Percentiles rank a stretch among this genome's conserved stretches.
phyloP scores from a whole-genome alignment of 2,113 vertebrate genomes.

The Rynchops niger region DNA sequence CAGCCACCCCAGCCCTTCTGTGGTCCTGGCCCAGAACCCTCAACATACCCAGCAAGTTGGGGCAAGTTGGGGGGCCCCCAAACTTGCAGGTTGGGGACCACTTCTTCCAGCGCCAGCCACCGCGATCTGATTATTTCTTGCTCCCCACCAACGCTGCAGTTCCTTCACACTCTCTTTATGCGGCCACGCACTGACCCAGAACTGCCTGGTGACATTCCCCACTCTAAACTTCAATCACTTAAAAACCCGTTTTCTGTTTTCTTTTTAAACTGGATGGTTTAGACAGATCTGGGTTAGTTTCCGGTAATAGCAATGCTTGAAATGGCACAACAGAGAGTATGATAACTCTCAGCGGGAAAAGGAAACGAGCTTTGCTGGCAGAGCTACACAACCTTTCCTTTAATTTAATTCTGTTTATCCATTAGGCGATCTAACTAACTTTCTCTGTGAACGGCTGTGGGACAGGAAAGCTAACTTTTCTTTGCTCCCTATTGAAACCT shows the following conservation, averaged over 20 bases:
- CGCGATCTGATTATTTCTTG: background rate
- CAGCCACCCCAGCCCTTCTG: fast-evolving
- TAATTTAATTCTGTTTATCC: constrained; percentile 9
- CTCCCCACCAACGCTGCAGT: background rate
- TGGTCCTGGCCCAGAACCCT: background rate
- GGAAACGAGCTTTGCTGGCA: background rate
- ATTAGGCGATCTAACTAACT: background rate
- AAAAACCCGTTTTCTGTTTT: background rate
- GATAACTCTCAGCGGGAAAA: background rate
- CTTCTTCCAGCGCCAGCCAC: background rate
- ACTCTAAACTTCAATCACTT: background rate
- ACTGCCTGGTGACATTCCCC: background rate
- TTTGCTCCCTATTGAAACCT: background rate
- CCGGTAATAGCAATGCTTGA: background rate
- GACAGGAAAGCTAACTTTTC: background rate
- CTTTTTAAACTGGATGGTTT: background rate
- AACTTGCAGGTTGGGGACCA: background rate
- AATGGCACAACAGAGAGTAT: background rate
- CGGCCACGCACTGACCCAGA: background rate
- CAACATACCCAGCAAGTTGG: background rate
- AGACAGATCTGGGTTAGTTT: background rate
- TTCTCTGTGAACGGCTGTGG: background rate
- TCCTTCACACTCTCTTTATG: background rate
- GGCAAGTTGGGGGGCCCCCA: too few species aligned
- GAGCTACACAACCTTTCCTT: background rate